These are phyloP conservation scores for Ceratina calcarata DNA, from an alignment of 1,140 invertebrate species.

Conservation along the genomic window DNA sequence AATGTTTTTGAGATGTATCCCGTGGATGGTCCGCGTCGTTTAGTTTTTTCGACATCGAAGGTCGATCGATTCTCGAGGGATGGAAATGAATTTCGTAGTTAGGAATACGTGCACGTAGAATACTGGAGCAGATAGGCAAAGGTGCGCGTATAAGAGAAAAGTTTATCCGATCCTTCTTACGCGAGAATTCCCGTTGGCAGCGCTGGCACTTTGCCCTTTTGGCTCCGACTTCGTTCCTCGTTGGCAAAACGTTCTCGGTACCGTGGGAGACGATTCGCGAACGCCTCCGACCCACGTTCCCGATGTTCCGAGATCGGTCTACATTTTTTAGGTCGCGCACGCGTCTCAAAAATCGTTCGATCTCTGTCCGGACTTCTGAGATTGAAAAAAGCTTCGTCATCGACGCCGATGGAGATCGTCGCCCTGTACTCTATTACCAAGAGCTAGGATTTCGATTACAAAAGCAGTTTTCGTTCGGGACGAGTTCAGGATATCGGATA, in stretches of 20 bases:
- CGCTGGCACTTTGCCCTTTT: conserved; percentile 40
- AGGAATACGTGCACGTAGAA: no score
- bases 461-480: conserved; percentile 36
- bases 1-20: no score
- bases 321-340: background rate
- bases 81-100: conserved; percentile 40
- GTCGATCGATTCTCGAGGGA: conserved; percentile 13
- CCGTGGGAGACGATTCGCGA: conserved; percentile 34
- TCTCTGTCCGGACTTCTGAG: no score
- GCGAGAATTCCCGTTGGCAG: conserved; percentile 6
- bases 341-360: no score
- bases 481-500: background rate
- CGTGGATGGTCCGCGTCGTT: no score
- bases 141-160: conserved; percentile 18
- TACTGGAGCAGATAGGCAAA: conserved; percentile 5
- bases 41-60: background rate
- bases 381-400: no score
- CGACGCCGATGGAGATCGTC: no score
- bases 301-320: background rate
- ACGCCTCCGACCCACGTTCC: conserved; percentile 22
- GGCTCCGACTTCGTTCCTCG: background rate
- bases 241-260: conserved; percentile 28
- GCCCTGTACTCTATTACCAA: conserved; percentile 1
- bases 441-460: conserved; percentile 37
- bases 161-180: conserved; percentile 42